Conservation (phyloP, 1,140 invertebrate species). For the Homarus americanus region DNA sequence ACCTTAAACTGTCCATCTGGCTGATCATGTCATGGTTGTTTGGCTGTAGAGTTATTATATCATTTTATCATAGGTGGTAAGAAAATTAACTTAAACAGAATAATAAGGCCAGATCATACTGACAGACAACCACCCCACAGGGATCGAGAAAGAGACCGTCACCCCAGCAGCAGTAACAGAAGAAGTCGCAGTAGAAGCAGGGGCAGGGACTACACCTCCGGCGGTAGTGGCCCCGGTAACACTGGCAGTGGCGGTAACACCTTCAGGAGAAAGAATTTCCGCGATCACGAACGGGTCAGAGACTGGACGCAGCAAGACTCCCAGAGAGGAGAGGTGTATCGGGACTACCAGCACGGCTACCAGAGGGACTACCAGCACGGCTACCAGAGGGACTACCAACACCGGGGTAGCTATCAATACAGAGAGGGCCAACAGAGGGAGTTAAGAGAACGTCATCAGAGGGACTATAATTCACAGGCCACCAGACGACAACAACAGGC, state of each 20-base stretch:
- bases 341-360: slow-evolving; percentile 41
- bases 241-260: not conserved
- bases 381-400: slow-evolving; percentile 48
- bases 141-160: slow-evolving; percentile 35
- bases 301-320: slow-evolving; percentile 21
- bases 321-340: slow-evolving; percentile 9
- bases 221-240: not conserved
- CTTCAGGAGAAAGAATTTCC: slow-evolving; percentile 34
- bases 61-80: too few species aligned
- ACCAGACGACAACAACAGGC: slow-evolving; percentile 17
- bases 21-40: too few species aligned
- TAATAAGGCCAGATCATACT: too few species aligned
- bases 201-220: slow-evolving; percentile 4
- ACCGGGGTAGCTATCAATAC: slow-evolving; percentile 26
- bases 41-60: too few species aligned
- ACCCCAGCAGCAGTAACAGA: slow-evolving; percentile 29
- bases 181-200: slow-evolving; percentile 46
- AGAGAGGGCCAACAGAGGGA: slow-evolving; percentile 23
- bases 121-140: not conserved
- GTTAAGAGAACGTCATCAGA: slow-evolving; percentile 41
- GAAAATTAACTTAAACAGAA: too few species aligned
- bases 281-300: slow-evolving; percentile 32
- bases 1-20: too few species aligned
- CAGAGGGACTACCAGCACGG: slow-evolving; percentile 43
- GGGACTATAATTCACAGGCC: not conserved